A percentile compares a stretch with the other conserved stretches of the same genome.
phyloP scores from a whole-genome alignment of 2,797 vertebrate species.

The Anniella stebbinsi region DNA sequence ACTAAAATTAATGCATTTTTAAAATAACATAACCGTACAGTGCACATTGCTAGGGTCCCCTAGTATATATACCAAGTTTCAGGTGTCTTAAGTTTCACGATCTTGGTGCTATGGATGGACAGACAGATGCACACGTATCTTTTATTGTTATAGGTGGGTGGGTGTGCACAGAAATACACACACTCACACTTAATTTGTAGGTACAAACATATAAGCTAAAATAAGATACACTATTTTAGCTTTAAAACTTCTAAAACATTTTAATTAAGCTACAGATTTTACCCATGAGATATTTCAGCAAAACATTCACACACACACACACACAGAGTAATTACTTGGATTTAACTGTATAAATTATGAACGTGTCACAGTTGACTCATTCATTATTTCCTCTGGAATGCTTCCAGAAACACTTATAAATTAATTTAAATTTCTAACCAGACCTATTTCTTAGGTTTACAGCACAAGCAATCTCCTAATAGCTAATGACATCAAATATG shows the following conservation, averaged over 20 bases:
- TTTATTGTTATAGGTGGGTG: no score
- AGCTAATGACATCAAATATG: slow-evolving; percentile 20
- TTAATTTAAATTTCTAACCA: slow-evolving; percentile 8
- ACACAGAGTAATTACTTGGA: slow-evolving; percentile 8
- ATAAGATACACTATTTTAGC: not conserved
- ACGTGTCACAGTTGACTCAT: not conserved
- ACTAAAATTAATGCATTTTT: no score
- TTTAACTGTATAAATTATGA: not conserved
- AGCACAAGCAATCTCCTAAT: not conserved
- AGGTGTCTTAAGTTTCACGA: no score
- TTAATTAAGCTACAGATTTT: slow-evolving; percentile 20
- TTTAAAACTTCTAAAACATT: not conserved
- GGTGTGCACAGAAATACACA: not conserved
- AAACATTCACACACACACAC: rapidly evolving
- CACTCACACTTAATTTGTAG: not conserved
- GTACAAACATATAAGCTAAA: not conserved
- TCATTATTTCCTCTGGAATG: slow-evolving; percentile 7
- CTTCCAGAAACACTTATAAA: not conserved
- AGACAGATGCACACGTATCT: no score
- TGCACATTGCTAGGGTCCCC: no score
- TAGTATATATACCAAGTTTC: no score
- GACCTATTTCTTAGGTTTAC: not conserved
- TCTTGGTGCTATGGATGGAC: no score
- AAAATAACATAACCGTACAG: no score
- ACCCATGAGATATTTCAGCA: slow-evolving; percentile 24